These are phyloP conservation scores for Caenorhabditis tropicalis DNA, from an alignment of 1,140 invertebrate species.

Conservation along the genomic window DNA sequence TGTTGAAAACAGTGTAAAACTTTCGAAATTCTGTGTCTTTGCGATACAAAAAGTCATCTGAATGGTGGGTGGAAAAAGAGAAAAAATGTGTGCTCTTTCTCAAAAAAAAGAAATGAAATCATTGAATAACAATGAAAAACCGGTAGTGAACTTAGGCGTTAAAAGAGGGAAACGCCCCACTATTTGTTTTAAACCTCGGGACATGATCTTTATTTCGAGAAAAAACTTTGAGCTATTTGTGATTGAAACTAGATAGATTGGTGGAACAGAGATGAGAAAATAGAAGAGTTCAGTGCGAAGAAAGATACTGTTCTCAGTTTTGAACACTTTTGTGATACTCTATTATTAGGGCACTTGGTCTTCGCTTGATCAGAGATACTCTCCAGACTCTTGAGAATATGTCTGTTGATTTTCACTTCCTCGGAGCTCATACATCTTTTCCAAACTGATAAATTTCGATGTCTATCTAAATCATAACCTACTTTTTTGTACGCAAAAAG, in stretches of 20 bases:
- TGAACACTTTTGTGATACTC: too few species aligned
- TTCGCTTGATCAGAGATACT: too few species aligned
- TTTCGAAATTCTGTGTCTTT: too few species aligned
- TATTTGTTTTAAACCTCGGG: slow-evolving; percentile 6
- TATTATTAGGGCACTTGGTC: too few species aligned
- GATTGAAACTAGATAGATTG: not conserved
- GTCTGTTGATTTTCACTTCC: too few species aligned
- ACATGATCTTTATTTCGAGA: not conserved
- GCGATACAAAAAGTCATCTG: not conserved
- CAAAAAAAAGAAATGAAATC: not conserved
- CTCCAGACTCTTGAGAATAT: too few species aligned
- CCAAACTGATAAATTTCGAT: too few species aligned
- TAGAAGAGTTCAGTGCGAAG: not conserved
- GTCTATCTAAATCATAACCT: not conserved
- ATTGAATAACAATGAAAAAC: not conserved
- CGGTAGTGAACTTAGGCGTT: not conserved
- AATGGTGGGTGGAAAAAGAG: not conserved
- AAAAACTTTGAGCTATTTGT: not conserved
- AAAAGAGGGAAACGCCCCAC: not conserved
- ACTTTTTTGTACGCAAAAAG: not conserved
- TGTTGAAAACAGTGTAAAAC: too few species aligned
- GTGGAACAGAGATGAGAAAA: not conserved
- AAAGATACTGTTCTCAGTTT: too few species aligned
- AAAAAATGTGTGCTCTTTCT: not conserved
- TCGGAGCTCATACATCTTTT: too few species aligned